Conservation (phyloP, 2,797 vertebrate genomes). For the Gallinago nigripennis region DNA sequence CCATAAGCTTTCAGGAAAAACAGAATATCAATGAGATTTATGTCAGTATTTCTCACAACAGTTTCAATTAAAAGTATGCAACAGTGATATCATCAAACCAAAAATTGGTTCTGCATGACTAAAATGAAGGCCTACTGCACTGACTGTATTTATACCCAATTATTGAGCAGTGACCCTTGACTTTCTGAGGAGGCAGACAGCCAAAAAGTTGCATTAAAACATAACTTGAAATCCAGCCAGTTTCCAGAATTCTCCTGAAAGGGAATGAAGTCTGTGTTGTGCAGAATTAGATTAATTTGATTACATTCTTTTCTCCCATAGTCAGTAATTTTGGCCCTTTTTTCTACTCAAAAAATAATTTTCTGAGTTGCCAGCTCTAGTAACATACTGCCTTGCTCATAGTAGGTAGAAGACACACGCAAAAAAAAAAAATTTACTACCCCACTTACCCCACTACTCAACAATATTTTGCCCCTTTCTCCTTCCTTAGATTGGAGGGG, state of each 20-base stretch:
- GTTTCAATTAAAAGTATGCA: slow-evolving; percentile 72
- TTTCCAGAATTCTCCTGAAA: slow-evolving; percentile 66
- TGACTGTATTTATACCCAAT: slow-evolving; percentile 67
- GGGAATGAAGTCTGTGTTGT: slow-evolving; percentile 37
- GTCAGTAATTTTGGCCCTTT: background rate
- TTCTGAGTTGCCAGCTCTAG: background rate
- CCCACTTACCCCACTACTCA: background rate
- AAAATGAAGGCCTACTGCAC: slow-evolving; percentile 38
- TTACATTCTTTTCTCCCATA: slow-evolving; percentile 29
- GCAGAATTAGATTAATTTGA: slow-evolving; percentile 48
- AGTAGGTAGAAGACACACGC: background rate
- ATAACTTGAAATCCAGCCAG: slow-evolving; percentile 66
- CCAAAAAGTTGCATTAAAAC: slow-evolving; percentile 75
- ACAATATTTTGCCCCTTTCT: background rate
- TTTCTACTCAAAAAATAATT: background rate
- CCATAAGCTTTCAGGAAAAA: slow-evolving; percentile 40
- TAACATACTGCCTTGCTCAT: background rate
- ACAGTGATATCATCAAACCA: slow-evolving; percentile 66
- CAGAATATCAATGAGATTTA: slow-evolving; percentile 65
- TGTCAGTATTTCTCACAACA: slow-evolving; percentile 54
- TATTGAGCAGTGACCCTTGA: slow-evolving; percentile 66
- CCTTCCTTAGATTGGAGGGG: background rate
- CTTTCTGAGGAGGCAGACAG: slow-evolving; percentile 53
- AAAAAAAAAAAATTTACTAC: background rate
- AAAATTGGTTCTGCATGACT: slow-evolving; percentile 72